A percentile compares a stretch with the other conserved stretches of the same genome.
These are phyloP conservation scores for Anoplius nigerrimus DNA, from an alignment of 2,888 invertebrate species.

Conservation along the genomic window DNA sequence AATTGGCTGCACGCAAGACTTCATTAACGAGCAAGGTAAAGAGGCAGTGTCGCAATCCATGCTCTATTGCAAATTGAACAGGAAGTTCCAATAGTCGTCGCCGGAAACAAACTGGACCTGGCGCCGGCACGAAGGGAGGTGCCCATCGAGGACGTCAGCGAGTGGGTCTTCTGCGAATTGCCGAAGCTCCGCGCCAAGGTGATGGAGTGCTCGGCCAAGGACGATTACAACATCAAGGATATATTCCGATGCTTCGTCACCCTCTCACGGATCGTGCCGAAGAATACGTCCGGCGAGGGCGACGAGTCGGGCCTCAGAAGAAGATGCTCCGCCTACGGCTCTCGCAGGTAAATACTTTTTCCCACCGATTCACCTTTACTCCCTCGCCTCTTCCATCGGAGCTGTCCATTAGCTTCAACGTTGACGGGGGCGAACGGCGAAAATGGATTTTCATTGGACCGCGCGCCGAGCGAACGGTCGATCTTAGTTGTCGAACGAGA, in stretches of 20 bases:
- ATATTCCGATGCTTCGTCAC: constrained; percentile 88
- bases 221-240: constrained; percentile 86
- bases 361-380: not conserved
- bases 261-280: constrained; percentile 83
- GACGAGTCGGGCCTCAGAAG: constrained; percentile 82
- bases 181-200: constrained; percentile 85
- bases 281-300: constrained; percentile 75
- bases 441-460: too few species aligned
- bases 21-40: too few species aligned
- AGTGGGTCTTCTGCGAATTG: constrained; percentile 87
- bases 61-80: constrained; percentile 64
- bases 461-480: too few species aligned
- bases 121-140: constrained; percentile 84
- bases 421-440: too few species aligned
- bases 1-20: too few species aligned
- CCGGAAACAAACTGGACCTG: constrained; percentile 90
- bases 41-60: too few species aligned
- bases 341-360: constrained; percentile 64
- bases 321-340: constrained; percentile 84
- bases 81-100: constrained; percentile 90
- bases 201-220: constrained; percentile 87
- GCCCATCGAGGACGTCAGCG: constrained; percentile 86
- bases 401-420: too few species aligned
- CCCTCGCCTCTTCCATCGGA: too few species aligned
- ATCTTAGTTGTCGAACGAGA: too few species aligned